A percentile compares a stretch with the other conserved stretches of the same genome.
phyloP scores from a whole-genome alignment of 2,113 vertebrate species.

The Sphaerodactylus townsendi region DNA sequence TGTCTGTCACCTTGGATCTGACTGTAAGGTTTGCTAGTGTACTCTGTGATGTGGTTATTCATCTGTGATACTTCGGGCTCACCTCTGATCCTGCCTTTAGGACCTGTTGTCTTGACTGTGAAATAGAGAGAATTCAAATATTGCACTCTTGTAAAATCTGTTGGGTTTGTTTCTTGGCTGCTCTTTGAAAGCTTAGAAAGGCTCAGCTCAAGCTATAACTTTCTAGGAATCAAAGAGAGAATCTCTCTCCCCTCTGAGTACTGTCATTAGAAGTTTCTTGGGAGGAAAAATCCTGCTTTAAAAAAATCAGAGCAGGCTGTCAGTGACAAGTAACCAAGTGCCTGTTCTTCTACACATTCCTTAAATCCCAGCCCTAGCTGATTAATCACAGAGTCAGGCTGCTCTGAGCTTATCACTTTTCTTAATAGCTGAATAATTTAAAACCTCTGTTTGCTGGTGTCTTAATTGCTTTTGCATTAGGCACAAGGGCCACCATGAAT shows the following conservation, averaged over 20 bases:
- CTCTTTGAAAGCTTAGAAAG: background rate
- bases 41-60: background rate
- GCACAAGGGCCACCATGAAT: slow-evolving; percentile 59
- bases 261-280: background rate
- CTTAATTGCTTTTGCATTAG: slow-evolving; percentile 79
- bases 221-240: background rate
- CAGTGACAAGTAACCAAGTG: background rate
- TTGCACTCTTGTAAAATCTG: background rate
- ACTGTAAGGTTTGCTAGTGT: background rate
- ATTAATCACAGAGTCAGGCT: slow-evolving; percentile 75
- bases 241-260: background rate
- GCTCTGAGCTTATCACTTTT: slow-evolving; percentile 75
- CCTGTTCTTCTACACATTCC: accelerated
- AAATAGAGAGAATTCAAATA: background rate
- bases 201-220: background rate
- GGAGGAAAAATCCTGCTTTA: background rate
- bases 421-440: slow-evolving; percentile 81
- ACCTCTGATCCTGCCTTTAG: background rate
- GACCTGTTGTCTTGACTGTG: background rate
- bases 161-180: background rate
- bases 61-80: background rate
- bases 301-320: background rate
- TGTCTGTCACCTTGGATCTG: background rate
- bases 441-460: slow-evolving; percentile 62
- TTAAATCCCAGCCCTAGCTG: slow-evolving; percentile 58